Percentiles rank a stretch among this genome's conserved stretches.
phyloP scores from a whole-genome alignment of 2,888 invertebrate species.

The Byasa hedistus region DNA sequence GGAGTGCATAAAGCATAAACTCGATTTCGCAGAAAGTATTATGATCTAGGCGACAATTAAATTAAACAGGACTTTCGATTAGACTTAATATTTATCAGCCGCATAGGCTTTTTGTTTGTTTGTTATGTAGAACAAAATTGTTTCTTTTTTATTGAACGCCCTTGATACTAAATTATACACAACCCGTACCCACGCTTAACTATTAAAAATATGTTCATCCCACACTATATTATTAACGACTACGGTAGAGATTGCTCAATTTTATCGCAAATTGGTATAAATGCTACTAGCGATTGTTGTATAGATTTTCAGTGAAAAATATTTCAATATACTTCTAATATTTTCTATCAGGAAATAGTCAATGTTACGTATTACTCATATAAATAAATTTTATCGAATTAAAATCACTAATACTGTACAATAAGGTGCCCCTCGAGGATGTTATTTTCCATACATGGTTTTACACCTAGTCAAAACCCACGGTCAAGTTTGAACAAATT shows the following conservation, averaged over 20 bases:
- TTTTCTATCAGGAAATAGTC: too few relatives aligned
- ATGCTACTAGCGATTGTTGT: constrained; percentile 4
- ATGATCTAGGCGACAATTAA: background rate
- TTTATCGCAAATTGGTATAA: constrained; percentile 20
- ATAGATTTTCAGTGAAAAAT: too few relatives aligned
- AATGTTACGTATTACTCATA: too few relatives aligned
- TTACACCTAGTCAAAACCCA: background rate
- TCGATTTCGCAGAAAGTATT: background rate
- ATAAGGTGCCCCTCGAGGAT: background rate
- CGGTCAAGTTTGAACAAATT: background rate
- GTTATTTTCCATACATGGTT: background rate
- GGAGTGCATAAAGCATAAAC: background rate
- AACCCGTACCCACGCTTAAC: constrained; percentile 9
- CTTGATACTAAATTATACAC: constrained; percentile 1
- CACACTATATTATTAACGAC: constrained; percentile 13
- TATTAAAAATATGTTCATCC: constrained; percentile 22
- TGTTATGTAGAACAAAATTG: background rate
- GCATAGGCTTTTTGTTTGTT: background rate
- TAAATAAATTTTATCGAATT: too few relatives aligned
- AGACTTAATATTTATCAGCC: background rate
- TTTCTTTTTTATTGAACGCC: constrained; percentile 1
- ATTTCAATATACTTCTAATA: too few relatives aligned
- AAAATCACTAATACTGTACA: too few relatives aligned
- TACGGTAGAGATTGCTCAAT: constrained; percentile 15
- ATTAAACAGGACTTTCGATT: background rate